Evolutionary conservation across 1,140 invertebrate genomes (phyloP), one percentile per base, ranked within the genome.

Genomic region (Euwallacea similis): DNA sequence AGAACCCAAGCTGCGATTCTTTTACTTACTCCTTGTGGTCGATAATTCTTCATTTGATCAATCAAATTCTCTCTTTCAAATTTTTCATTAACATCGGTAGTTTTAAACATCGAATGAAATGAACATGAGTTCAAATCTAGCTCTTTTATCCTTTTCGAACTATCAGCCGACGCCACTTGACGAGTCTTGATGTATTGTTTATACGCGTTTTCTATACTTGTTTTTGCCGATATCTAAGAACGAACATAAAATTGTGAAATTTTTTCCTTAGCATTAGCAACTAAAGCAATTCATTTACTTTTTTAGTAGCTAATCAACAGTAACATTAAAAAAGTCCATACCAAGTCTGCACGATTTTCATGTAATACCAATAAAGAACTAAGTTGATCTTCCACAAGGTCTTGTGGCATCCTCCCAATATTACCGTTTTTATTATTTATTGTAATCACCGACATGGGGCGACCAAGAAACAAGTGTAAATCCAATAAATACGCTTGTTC

Each of bases 401-500:
- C 84, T 73, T 93, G 91, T 6, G 97, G 95, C 68, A 97, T 86
- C 67, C 86, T 85, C 0, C 97, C 96, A 81, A 94, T 83, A 50
- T 86, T 84, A 13, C 84, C 86, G 15, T 81, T 75, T 2, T 81
- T 81, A 33, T 76, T 76, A 7, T 44, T 70, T 2, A 65, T 56
- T 3, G 77, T 82, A 69, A 84, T 82, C 6, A 80, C 68, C 3
- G 82, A 78, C 1, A 97, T 82, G 6, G 90, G 85, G 41, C 90
- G 86, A 15, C 93, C 95, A 13, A 99, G 86, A 82, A 99, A 99
- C 47, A 99, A 84, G 80, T 98, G 93, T 21, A 99, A 84, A 85
- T 99, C 97, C 42, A 98, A 78, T 0, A 99, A 82, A 82, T 97
- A 96, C 0, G 97, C 88, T 21, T 94, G 85, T 82, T 99, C 98